Evolutionary conservation across 1,140 invertebrate species (phyloP), one percentile per base, ranked within the genome.

Genomic region (Caenorhabditis brenneri): DNA sequence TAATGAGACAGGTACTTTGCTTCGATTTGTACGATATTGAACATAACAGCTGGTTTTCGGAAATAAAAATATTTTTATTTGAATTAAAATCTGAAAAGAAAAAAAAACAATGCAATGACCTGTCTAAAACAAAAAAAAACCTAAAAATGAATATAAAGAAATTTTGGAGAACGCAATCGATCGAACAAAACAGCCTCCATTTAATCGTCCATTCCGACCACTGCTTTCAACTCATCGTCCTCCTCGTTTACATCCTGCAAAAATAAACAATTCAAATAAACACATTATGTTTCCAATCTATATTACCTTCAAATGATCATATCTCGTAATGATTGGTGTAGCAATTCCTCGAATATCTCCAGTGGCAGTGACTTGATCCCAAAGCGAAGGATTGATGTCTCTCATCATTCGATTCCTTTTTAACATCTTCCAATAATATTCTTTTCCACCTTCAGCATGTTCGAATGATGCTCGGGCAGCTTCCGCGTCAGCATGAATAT

Each of bases 341-440:
- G 82, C 36, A 27, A 85, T 79, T 27, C 80, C 84, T 24, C 65
- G 29, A 27, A 83, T 55, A 48, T 88, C 87, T 53, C 87, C 87
- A 31, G 87, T 60, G 19, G 83, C 81, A 24, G 82, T 88, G 5
- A 88, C 55, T 36, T 84, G 31, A 46, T 24, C 39, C 29, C 33
- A 69, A 3, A 86, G 69, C 7, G 69, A 15, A 9, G 87, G 86
- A 69, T 87, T 49, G 36, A 88, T 16, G n/a, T 86, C 84, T 51
- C 87, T 86, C 39, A 88, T 36, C 7, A 88, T 51, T 79, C 87
- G 74, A 31, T 88, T 87, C 39, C 87, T 19, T 78, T 88, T 88
- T 29, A 88, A 53, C 85, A 86, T 49, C 60, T 88, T 88, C 87
- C 80, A 83, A 51, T 88, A 88, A 33, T 87, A 88, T 31, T 88